phyloP scores from a whole-genome alignment of 2,113 vertebrate species.

The Corapipo altera region DNA sequence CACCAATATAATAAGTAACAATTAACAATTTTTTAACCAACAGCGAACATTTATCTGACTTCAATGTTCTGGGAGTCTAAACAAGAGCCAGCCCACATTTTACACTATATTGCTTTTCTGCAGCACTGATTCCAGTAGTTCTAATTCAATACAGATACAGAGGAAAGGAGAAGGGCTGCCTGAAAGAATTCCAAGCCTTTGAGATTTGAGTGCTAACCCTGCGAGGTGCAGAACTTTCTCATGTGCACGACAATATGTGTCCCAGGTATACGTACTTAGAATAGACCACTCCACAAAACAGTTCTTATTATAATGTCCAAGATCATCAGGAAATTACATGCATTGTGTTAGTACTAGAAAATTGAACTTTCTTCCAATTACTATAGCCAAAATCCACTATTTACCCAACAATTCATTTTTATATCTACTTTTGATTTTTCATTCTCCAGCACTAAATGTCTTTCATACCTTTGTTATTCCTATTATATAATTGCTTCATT shows the following conservation, averaged over 20 bases:
- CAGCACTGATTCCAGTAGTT: not conserved
- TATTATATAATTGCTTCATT: not conserved
- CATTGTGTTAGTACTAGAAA: not conserved
- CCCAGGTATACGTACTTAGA: not conserved
- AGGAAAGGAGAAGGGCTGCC: not conserved
- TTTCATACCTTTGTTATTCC: not conserved
- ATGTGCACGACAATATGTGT: not conserved
- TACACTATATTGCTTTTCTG: not conserved
- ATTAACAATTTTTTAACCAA: not conserved
- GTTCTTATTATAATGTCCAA: not conserved
- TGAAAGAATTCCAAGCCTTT: not conserved
- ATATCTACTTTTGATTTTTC: not conserved
- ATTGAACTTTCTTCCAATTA: not conserved
- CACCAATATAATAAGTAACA: not conserved
- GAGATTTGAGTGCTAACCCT: not conserved
- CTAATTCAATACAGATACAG: slow-evolving; percentile 6
- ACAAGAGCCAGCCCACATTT: not conserved
- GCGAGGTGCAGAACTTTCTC: not conserved
- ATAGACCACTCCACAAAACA: not conserved
- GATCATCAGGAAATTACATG: not conserved
- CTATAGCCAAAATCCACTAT: not conserved
- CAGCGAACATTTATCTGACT: not conserved
- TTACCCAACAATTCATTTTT: not conserved
- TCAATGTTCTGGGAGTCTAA: not conserved
- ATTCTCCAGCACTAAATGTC: not conserved